Evolutionary conservation across 2,888 invertebrate species (phyloP), one percentile per base, ranked within the genome.

Genomic region (Diachrysia chrysitis): DNA sequence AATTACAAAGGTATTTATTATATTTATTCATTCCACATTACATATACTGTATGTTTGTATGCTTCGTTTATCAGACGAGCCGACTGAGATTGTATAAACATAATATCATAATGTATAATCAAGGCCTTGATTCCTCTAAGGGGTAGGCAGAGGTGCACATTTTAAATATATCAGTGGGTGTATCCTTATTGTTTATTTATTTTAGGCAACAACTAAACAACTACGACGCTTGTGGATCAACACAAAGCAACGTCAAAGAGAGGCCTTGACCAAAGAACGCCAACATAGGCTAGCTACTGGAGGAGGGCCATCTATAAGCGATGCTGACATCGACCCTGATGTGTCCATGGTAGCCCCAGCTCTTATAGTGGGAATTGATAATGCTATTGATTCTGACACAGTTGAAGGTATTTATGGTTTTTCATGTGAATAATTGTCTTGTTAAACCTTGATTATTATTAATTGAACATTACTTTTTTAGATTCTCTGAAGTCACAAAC

Each of bases 191-290:
- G 35, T 35, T 55, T 73, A 60, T 62, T n/a, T n/a, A n/a, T n/a
- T n/a, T n/a, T n/a, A n/a, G n/a, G n/a, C n/a, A n/a, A n/a, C n/a
- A n/a, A n/a, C 19, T 61, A 73, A 74, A 58, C 74, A 79, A 66
- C 62, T 76, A 35, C 53, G 70, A 16, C 66, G 76, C 2, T 48
- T 76, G 42, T 74, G 78, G 78, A 67, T 73, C 58, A 76, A 79
- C 54, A 25, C 74, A 51, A 79, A 76, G 51, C 75, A 75, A 42
- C 69, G 76, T 17, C 69, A 74, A 48, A 62, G 76, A 58, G 61
- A 61, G 17, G 68, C 73, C n/a, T 17, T 68, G 32, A 65, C 60
- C 1, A 72, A 73, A 60, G 66, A 69, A 55, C 59, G 66, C 7
- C 69, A 71, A 64, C 64, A 67, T 58, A 42, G 58, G 42, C 21